Base-by-base conservation (phyloP, 2,113 vertebrate genomes). In the Salvator merianae region DNA sequence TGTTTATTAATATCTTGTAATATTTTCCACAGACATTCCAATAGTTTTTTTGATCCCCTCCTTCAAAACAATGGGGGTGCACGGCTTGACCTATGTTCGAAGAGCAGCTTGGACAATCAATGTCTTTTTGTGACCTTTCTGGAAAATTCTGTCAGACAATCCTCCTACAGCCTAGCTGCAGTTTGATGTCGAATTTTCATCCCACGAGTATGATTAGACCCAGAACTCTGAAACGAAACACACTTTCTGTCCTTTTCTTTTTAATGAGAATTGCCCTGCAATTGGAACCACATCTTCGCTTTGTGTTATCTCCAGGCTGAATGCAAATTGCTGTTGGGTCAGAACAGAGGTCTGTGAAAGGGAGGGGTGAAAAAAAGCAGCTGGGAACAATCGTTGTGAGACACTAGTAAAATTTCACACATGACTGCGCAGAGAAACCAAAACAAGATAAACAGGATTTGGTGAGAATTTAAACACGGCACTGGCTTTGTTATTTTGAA, bases 361-460 rank as follows among this genome's bases (percentile, higher is more conserved):
- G 24, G 86, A 72, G 59, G 53, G 1, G 9, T 0, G 18, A 87
- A 34, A 3, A 0, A 79, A 0, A 3, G 5, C 22, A 34, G 66
- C 14, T 20, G 28, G 0, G 38, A 63, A 65, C 81, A 7, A 79
- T 0, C 0, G n/a, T 69, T 0, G 7, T 86, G 74, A 50, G 92
- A 86, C 72, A 88, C 91, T 12, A 30, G 93, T 94, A 91, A 95
- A 96, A 97, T 93, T 94, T 96, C 94, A 96, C 95, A 96, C 91
- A 90, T 82, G 86, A 94, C 94, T 93, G 93, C 91, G 92, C 88
- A 81, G 88, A 28, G 95, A 94, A 93, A 91, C 84, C 53, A 86
- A 94, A 95, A 88, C 95, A 93, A 92, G 95, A 95, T 94, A 94
- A 95, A 96, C 93, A 95, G 74, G 90, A 94, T 94, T 95, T 94